Evolutionary conservation across 2,888 invertebrate genomes (phyloP).

Genomic region (Nesidiocoris tenuis): DNA sequence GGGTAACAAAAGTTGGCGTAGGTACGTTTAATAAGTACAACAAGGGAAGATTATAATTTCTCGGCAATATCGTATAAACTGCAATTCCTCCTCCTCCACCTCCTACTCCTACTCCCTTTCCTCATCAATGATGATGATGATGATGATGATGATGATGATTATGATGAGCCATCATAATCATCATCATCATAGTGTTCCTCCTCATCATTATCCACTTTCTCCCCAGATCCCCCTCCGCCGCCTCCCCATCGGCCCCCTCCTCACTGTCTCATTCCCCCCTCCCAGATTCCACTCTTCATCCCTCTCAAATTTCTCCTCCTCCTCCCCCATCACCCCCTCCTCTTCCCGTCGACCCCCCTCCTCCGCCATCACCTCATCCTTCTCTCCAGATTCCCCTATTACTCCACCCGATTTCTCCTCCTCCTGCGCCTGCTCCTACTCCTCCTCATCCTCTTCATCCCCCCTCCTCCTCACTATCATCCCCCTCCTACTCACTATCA

Average conservation of each 20-base stretch:
- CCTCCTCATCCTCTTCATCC: not conserved
- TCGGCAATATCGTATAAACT: not conserved
- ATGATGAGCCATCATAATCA: too few relatives aligned
- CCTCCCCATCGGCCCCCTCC: too few relatives aligned
- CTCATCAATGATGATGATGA: too few relatives aligned
- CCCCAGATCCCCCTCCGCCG: too few relatives aligned
- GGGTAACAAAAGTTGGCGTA: not conserved
- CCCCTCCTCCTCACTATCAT: not conserved
- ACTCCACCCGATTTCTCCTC: not conserved
- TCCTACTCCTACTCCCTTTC: too few relatives aligned
- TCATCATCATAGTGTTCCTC: too few relatives aligned
- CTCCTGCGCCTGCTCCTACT: too few relatives aligned
- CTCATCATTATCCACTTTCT: too few relatives aligned
- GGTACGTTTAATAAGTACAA: not conserved
- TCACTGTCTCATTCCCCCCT: too few relatives aligned
- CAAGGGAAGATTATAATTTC: not conserved
- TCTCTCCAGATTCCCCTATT: not conserved
- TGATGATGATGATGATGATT: too few relatives aligned
- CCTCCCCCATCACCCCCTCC: not conserved
- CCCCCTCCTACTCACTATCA: not conserved
- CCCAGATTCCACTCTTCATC: too few relatives aligned
- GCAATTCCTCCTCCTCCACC: too few relatives aligned
- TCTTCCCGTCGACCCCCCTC: not conserved
- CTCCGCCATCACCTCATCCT: not conserved
- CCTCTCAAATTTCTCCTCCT: not conserved